phyloP scores from a whole-genome alignment of 2,113 vertebrate species.

The Euleptes europaea region DNA sequence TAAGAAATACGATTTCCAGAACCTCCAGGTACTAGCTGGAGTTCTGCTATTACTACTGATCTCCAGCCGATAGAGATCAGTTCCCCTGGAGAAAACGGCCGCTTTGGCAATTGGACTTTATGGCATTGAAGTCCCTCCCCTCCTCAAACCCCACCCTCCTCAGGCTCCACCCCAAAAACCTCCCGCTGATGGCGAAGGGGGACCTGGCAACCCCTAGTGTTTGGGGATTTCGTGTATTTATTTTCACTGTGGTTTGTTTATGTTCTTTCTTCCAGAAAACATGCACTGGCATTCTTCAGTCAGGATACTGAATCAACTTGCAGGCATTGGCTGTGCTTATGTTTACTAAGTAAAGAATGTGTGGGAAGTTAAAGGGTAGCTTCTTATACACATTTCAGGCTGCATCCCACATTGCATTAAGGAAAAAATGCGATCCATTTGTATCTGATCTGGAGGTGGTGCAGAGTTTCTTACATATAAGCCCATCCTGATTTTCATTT shows the following conservation, averaged over 20 bases:
- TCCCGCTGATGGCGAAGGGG: no score
- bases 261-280: not conserved
- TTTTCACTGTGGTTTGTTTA: not conserved
- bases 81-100: no score
- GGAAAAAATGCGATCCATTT: not conserved
- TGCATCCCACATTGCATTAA: not conserved
- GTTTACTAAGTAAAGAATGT: not conserved
- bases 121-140: no score
- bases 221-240: not conserved
- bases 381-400: not conserved
- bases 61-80: no score
- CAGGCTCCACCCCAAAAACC: no score
- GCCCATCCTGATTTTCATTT: not conserved
- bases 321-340: not conserved
- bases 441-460: not conserved
- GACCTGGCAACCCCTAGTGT: no score
- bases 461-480: not conserved
- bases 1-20: not conserved
- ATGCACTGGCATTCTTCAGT: not conserved
- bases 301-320: slow-evolving; percentile 5
- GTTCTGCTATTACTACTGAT: no score
- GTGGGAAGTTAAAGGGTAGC: not conserved
- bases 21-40: no score
- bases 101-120: no score
- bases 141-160: no score